Evolutionary conservation across 2,113 vertebrate genomes (phyloP).

Genomic region (Gavialis gangeticus): DNA sequence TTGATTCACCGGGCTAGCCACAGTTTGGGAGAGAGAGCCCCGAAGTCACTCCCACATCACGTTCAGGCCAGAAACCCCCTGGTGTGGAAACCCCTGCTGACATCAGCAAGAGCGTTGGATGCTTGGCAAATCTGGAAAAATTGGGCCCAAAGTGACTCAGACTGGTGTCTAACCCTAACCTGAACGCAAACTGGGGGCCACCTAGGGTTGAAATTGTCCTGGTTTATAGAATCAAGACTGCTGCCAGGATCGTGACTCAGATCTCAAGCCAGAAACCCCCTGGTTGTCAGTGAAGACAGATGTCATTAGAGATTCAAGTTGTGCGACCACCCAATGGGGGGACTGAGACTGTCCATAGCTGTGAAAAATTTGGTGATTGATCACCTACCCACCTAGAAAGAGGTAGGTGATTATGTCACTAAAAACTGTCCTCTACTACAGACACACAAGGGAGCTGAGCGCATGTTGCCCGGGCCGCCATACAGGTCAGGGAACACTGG

Average conservation of each 20-base stretch:
- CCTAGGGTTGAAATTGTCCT: neutral
- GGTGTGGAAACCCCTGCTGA: neutral
- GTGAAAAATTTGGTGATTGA: too few relatives aligned
- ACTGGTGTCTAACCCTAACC: neutral
- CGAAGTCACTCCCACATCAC: neutral
- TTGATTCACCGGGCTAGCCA: neutral
- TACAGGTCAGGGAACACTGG: neutral
- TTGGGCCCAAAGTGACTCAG: neutral
- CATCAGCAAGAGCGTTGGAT: neutral
- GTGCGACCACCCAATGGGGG: fast-evolving
- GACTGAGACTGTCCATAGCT: too few relatives aligned
- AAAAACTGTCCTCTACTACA: neutral
- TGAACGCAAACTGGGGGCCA: too few relatives aligned
- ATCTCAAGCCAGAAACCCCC: neutral
- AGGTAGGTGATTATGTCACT: neutral
- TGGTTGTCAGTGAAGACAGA: neutral
- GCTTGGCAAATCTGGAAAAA: neutral
- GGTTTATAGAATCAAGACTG: too few relatives aligned
- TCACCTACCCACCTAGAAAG: neutral
- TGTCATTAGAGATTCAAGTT: fast-evolving
- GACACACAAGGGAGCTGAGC: neutral
- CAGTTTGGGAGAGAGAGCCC: neutral
- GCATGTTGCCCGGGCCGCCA: neutral
- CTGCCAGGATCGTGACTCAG: neutral
- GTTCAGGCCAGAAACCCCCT: fast-evolving